These are phyloP conservation scores for Aplodontia rufa DNA, from an alignment of 2,113 vertebrate species.

Conservation along the genomic window DNA sequence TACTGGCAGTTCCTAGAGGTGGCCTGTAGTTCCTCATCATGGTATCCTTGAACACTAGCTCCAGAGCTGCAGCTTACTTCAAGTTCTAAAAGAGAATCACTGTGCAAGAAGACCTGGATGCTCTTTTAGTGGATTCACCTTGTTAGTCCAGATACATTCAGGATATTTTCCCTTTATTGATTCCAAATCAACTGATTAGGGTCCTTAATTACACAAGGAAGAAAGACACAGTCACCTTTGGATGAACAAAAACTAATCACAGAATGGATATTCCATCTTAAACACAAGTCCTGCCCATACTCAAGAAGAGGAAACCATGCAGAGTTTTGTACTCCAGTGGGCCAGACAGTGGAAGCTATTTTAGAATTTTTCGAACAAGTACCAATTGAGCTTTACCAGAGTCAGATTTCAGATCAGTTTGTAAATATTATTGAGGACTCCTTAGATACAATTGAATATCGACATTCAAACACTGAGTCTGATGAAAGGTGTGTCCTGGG, in stretches of 20 bases:
- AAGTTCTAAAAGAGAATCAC: neutral
- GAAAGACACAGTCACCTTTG: neutral
- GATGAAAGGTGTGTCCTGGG: neutral
- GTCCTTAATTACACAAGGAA: neutral
- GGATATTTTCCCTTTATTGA: too few relatives aligned
- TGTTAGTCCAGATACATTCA: neutral
- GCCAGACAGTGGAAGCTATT: neutral
- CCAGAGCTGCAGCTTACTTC: neutral
- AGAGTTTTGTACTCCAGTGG: neutral
- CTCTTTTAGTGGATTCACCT: neutral
- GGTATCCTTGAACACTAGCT: rapidly evolving
- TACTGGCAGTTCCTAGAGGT: neutral
- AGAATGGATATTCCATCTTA: neutral
- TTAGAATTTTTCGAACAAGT: neutral
- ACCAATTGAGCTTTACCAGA: neutral
- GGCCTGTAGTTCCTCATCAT: neutral
- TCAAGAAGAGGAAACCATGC: neutral
- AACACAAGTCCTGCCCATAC: neutral
- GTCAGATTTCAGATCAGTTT: neutral
- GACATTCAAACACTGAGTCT: neutral
- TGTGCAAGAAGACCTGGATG: neutral
- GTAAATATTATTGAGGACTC: neutral
- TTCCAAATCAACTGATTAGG: neutral
- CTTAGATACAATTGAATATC: neutral
- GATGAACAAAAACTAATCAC: neutral